Base-by-base conservation (phyloP, 2,888 invertebrate species). In the Laothoe populi region DNA sequence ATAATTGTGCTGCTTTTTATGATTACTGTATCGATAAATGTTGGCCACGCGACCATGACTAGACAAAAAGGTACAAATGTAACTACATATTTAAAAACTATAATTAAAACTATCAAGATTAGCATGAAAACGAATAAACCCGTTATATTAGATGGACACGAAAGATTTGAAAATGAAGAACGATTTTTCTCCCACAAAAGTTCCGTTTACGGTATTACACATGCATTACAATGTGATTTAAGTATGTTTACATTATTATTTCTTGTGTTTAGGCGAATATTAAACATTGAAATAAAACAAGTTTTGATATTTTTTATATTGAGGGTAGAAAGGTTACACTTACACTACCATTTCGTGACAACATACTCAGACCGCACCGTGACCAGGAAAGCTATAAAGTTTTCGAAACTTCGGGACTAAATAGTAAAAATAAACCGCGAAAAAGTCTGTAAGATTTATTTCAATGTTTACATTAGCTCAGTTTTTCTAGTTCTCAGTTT, bases 11-110 rank as follows among this genome's bases (percentile, higher is more conserved):
- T 35, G 53, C 19, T 49, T 21, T 19, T 19, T n/a, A 31, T 19
- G 19, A 53, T 31, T 46, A 23, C 1, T 10, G 49, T 31, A 31
- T 31, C 8, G 31, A 21, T 53, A 35, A 31, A 53, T 53, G 16
- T 35, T 11, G 26, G 49, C 16, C 49, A 53, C 31, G 11, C 49
- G 49, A 53, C 31, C 19, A 53, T 53, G 53, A 53, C 2, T 35
- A 31, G 11, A 35, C 31, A 35, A 53, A 53, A 53, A 49, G 10
- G 19, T 19, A 16, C 16, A 10, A 35, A 53, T 11, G 10, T 11
- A 49, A 49, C 26, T 8, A 16, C 7, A 24, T 16, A 5, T 16
- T 49, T 26, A 49, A 26, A 26, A 26, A 26, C 16, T 16, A 31
- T 53, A 16, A 26, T 53, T 35, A 35, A 19, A 0, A 19, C 2